Evolutionary conservation across 2,113 vertebrate genomes (phyloP), one percentile per base, ranked within the genome.

Genomic region (Seriola dumerili): DNA sequence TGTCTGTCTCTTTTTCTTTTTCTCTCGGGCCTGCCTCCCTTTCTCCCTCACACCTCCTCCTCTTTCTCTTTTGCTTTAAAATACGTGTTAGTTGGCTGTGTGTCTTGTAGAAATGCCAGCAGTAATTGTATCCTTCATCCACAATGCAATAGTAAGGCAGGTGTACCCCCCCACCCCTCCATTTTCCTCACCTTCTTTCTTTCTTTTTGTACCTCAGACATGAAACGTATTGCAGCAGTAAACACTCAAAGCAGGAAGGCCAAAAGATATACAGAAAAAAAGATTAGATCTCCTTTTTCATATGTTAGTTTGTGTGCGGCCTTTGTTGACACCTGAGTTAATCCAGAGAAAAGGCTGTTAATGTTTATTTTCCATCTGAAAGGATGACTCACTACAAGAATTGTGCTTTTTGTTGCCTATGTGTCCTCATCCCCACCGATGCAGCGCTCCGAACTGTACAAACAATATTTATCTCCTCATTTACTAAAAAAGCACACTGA

Each of bases 81-180:
- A 88, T 85, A 86, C 13, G 63, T 90, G 91, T 91, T 91, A 88
- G 90, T 91, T 91, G 85, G 85, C 83, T 83, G 85, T 67, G 85
- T 81, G 62, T 89, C 85, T 86, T 77, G 88, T 88, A 83, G 88
- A 92, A 94, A 94, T 90, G 89, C 91, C 92, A 92, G 90, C 82
- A 90, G 87, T 87, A 90, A 93, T 89, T 92, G 88, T 88, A 87
- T 91, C 90, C 88, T 89, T 94, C 88, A 90, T 89, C 80, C 89
- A 89, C 85, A 88, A 89, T 81, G 88, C 89, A 93, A 87, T 91
- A 91, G 93, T 90, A 89, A 85, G 84, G 85, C 85, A 90, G 87
- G 89, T 86, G 83, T 86, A 70, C 77, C 81, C 75, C 69, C 75
- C 69, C 81, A 80, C 81, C 71, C 80, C 72, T 85, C 77, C 38